These are phyloP conservation scores for Neosilurus mollespiculum DNA, from an alignment of 2,797 vertebrate genomes.

Conservation along the genomic window DNA sequence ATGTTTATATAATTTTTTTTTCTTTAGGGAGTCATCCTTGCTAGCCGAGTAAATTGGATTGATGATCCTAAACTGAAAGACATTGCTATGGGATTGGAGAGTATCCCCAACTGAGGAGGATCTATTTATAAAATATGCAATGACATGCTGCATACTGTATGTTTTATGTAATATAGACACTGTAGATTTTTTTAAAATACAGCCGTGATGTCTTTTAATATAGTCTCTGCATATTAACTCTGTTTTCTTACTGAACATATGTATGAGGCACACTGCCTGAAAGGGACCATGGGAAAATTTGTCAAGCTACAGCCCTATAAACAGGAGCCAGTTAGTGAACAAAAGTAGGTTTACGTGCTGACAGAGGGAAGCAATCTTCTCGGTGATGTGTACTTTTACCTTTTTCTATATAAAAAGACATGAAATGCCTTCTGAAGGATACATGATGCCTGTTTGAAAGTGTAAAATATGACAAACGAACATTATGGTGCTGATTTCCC, in stretches of 20 bases:
- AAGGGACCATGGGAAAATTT: neutral
- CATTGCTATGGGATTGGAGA: conserved; percentile 72
- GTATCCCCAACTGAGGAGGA: conserved; percentile 60
- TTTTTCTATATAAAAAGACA: neutral
- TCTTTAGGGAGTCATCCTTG: conserved; percentile 73
- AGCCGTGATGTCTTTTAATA: neutral
- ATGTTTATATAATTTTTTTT: neutral
- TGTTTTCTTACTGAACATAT: neutral
- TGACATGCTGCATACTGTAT: neutral
- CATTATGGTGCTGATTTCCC: neutral
- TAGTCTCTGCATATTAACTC: neutral
- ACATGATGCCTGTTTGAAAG: neutral
- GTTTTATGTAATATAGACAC: conserved; percentile 16
- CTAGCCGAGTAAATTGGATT: conserved; percentile 75
- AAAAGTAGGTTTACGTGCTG: neutral
- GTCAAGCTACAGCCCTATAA: neutral
- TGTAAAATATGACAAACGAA: neutral
- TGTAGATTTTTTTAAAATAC: neutral
- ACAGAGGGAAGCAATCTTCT: neutral
- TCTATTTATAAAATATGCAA: neutral
- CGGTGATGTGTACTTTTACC: neutral
- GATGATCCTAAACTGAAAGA: conserved; percentile 74
- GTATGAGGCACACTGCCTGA: neutral
- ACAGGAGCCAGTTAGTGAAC: neutral
- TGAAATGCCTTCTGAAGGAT: neutral